These are phyloP conservation scores for Drosophila insularis DNA, from an alignment of 1,140 invertebrate genomes.

Conservation along the genomic window DNA sequence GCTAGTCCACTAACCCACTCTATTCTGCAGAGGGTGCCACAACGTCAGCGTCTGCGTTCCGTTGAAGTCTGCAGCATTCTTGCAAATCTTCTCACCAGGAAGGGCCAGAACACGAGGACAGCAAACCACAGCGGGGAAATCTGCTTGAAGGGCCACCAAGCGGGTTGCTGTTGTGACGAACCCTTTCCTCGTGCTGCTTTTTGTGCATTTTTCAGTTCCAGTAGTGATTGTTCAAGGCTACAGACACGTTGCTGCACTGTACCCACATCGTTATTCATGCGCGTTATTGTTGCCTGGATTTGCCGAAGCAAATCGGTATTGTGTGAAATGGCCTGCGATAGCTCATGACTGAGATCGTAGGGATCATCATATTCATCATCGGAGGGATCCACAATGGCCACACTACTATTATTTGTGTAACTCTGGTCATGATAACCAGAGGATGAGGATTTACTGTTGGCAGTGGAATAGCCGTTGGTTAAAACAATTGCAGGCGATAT, in stretches of 20 bases:
- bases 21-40: not conserved
- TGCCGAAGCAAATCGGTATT: constrained; percentile 74
- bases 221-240: constrained; percentile 74
- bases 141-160: constrained; percentile 84
- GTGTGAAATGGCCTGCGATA: constrained; percentile 63
- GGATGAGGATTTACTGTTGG: constrained; percentile 32
- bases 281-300: constrained; percentile 81
- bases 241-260: constrained; percentile 81
- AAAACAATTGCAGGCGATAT: constrained; percentile 23
- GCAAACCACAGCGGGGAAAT: constrained; percentile 84
- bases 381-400: constrained; percentile 85
- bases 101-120: constrained; percentile 85
- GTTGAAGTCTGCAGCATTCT: constrained; percentile 47
- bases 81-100: constrained; percentile 82
- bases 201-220: constrained; percentile 51
- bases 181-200: constrained; percentile 20
- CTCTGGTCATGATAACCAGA: constrained; percentile 53
- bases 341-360: constrained; percentile 85
- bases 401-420: constrained; percentile 80
- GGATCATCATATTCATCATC: constrained; percentile 91
- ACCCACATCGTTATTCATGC: constrained; percentile 82
- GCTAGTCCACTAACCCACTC: not conserved
- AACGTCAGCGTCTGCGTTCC: constrained; percentile 51
- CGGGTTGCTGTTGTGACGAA: constrained; percentile 56
- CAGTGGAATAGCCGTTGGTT: constrained; percentile 49